Percentiles rank a stretch among this genome's conserved stretches.
These are phyloP conservation scores for Myxocyprinus asiaticus DNA, from an alignment of 2,113 vertebrate species.

Conservation along the genomic window DNA sequence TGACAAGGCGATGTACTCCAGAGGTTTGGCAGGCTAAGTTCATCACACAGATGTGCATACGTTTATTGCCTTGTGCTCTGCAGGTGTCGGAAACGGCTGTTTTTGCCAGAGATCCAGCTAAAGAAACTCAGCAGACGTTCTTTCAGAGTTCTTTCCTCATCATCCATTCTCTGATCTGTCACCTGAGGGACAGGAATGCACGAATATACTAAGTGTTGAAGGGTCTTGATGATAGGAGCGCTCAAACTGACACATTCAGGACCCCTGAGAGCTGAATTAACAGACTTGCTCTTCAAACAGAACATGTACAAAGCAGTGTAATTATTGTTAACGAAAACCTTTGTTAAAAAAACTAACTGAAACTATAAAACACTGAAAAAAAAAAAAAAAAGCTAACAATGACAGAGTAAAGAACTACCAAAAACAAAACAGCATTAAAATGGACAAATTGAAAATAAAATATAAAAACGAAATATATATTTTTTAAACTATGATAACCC, in stretches of 20 bases:
- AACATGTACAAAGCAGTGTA: background rate
- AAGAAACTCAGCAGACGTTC: conserved; percentile 74
- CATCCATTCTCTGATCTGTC: conserved; percentile 72
- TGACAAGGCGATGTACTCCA: conserved; percentile 52
- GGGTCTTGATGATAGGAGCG: conserved; percentile 13
- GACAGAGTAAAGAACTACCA: too few species aligned
- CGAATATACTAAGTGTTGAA: background rate
- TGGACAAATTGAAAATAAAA: too few species aligned
- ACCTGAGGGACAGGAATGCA: conserved; percentile 64
- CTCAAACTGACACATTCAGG: conserved; percentile 1
- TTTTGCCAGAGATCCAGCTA: conserved; percentile 75
- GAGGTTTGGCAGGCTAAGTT: conserved; percentile 57
- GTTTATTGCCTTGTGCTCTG: conserved; percentile 82
- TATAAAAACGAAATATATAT: too few species aligned
- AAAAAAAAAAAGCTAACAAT: too few species aligned
- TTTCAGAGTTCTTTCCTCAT: conserved; percentile 73
- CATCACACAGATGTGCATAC: conserved; percentile 63
- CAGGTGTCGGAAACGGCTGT: conserved; percentile 69
- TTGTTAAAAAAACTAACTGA: too few species aligned
- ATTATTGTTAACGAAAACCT: too few species aligned
- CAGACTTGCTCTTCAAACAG: background rate
- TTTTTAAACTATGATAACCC: too few species aligned
- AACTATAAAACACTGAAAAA: too few species aligned
- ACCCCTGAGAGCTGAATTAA: conserved; percentile 8
- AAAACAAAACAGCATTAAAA: too few species aligned